Percentiles rank a stretch among this genome's conserved stretches.
Conservation (phyloP, 2,113 vertebrate species). For the Neodon shergylaensis region DNA sequence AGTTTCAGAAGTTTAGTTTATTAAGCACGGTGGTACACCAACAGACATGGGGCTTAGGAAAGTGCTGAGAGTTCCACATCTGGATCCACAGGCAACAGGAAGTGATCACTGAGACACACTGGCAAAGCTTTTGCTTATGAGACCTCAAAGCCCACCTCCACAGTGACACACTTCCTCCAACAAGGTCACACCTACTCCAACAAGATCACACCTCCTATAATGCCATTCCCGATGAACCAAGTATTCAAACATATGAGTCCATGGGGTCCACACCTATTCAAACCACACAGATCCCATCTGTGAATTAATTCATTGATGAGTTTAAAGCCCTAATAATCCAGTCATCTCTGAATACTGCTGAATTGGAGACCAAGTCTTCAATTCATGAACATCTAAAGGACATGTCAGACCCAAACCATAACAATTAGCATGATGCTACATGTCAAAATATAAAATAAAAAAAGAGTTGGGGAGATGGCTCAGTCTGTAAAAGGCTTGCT, state of each 20-base stretch:
- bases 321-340: background rate
- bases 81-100: background rate
- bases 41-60: background rate
- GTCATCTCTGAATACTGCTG: background rate
- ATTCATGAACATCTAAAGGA: background rate
- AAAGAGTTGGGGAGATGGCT: background rate
- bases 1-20: background rate
- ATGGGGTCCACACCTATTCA: background rate
- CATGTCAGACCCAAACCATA: no score
- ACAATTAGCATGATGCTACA: background rate
- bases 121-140: background rate
- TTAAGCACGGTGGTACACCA: background rate
- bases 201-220: background rate
- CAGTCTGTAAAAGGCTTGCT: background rate
- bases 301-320: background rate
- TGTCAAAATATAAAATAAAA: background rate
- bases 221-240: background rate
- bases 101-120: background rate
- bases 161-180: background rate
- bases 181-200: background rate
- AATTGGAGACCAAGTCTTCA: background rate
- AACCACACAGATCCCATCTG: background rate
- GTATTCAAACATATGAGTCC: background rate
- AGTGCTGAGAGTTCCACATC: background rate
- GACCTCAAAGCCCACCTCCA: background rate